phyloP scores from a whole-genome alignment of 1,140 invertebrate species.

The Arion vulgaris region DNA sequence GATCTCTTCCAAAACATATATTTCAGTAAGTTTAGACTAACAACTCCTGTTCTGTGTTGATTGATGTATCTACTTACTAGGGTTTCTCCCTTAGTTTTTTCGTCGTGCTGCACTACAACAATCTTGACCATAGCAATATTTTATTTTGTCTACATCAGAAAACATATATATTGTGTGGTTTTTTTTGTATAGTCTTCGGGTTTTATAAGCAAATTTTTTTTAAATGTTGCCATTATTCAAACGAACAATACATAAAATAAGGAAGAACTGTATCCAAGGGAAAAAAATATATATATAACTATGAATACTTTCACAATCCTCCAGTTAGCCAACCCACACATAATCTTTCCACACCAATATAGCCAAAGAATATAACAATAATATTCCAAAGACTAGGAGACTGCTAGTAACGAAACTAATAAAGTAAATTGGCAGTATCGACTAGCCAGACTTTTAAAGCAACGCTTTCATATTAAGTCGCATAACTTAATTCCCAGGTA shows the following conservation, averaged over 20 bases:
- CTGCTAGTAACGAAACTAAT: constrained; percentile 24
- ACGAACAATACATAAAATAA: background rate
- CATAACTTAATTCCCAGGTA: constrained; percentile 15
- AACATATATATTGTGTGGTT: too few species aligned
- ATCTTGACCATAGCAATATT: too few species aligned
- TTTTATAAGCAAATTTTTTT: too few species aligned
- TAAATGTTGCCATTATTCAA: background rate
- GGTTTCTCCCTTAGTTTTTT: too few species aligned
- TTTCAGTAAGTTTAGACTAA: too few species aligned
- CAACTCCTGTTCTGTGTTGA: too few species aligned
- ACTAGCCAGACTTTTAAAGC: constrained; percentile 11
- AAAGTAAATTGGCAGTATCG: constrained; percentile 22
- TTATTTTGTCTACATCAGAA: background rate
- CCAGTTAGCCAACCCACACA: background rate
- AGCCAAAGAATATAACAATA: constrained; percentile 13
- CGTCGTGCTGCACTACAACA: too few species aligned
- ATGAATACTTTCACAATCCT: background rate
- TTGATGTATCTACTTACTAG: too few species aligned
- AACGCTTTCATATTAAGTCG: constrained; percentile 24
- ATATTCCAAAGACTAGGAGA: background rate
- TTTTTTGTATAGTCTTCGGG: too few species aligned
- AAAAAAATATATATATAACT: background rate
- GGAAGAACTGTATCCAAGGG: background rate
- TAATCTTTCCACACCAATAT: background rate
- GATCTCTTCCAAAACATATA: too few species aligned